Conservation (phyloP, 23 tunicate genomes). For the Corella eumyota region DNA sequence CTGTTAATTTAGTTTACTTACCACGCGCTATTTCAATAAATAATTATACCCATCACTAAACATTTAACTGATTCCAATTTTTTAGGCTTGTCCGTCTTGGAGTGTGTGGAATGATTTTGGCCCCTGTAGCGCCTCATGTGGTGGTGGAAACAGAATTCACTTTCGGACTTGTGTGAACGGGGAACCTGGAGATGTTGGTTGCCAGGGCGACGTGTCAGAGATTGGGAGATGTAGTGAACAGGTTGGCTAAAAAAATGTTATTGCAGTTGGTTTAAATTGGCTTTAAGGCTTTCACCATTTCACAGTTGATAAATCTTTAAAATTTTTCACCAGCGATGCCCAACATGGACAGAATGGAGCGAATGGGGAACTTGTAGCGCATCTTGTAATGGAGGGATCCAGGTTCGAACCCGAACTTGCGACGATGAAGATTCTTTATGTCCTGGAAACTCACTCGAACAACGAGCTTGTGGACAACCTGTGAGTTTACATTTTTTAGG, state of each 20-base stretch:
- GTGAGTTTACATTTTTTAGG: constrained; percentile 10
- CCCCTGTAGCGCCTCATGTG: constrained; percentile 37
- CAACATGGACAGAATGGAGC: constrained; percentile 36
- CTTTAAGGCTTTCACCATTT: too few relatives aligned
- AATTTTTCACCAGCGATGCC: constrained; percentile 27
- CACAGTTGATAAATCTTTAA: too few relatives aligned
- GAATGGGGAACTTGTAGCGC: constrained; percentile 45
- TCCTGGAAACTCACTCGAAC: constrained; percentile 19
- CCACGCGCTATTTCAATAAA: too few relatives aligned
- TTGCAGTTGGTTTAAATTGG: too few relatives aligned
- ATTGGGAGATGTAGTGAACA: not conserved
- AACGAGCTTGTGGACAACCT: constrained; percentile 29
- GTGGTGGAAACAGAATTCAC: constrained; percentile 16
- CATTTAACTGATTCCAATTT: not conserved
- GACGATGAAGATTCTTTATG: constrained; percentile 14
- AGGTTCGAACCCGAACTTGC: constrained; percentile 35
- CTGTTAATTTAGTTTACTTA: too few relatives aligned
- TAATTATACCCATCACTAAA: too few relatives aligned
- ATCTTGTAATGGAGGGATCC: constrained; percentile 57
- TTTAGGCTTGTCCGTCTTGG: constrained; percentile 62
- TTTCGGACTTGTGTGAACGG: constrained; percentile 42
- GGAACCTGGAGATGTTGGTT: constrained; percentile 6
- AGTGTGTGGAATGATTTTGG: constrained; percentile 30
- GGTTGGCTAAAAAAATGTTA: constrained; percentile 1
- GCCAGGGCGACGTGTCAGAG: constrained; percentile 10